Conservation (phyloP, 2,888 invertebrate genomes). For the Parnassius apollo region DNA sequence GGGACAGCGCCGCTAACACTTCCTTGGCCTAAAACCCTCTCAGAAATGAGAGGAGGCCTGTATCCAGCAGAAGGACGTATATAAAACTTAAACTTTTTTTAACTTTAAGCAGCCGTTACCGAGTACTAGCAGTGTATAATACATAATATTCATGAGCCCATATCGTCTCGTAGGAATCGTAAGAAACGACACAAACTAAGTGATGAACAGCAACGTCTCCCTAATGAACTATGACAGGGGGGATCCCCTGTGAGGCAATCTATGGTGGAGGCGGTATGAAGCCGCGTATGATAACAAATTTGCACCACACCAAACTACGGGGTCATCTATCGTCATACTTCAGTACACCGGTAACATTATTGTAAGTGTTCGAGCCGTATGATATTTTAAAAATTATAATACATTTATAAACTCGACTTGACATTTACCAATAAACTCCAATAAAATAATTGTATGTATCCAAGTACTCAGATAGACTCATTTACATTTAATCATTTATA, state of each 20-base stretch:
- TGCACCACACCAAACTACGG: conserved; percentile 15
- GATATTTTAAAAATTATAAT: conserved; percentile 42
- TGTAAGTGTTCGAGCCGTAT: conserved; percentile 5
- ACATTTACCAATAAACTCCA: conserved; percentile 39
- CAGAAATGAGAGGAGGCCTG: no score
- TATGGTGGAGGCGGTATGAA: neutral
- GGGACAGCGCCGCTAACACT: no score
- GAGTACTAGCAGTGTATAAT: no score
- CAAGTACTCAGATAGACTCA: conserved; percentile 15
- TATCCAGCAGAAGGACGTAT: no score
- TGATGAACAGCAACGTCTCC: no score
- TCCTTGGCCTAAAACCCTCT: no score
- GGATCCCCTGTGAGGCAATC: neutral
- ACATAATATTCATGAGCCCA: no score
- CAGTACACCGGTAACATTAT: conserved; percentile 18
- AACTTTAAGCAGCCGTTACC: no score
- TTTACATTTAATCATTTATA: conserved; percentile 22
- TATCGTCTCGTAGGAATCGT: no score
- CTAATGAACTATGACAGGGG: no score
- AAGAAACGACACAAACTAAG: no score
- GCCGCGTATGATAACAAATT: conserved; percentile 24
- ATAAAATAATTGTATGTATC: conserved; percentile 14
- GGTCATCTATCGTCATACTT: conserved; percentile 7
- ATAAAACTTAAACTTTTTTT: no score
- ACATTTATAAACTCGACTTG: conserved; percentile 34